Base-by-base conservation (phyloP, 1,140 invertebrate genomes). In the Psix sp. region DNA sequence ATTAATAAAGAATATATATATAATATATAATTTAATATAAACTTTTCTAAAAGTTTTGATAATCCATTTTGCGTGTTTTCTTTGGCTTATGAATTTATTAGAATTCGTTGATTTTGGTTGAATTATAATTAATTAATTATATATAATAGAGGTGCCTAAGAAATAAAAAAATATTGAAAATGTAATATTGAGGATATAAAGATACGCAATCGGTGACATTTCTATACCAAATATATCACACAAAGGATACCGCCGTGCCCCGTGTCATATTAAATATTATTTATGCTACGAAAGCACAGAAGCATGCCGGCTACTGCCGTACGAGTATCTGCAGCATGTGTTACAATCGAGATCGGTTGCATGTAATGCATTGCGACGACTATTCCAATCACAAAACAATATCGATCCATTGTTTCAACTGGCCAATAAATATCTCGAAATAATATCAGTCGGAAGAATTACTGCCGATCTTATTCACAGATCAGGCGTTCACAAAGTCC, bases 251-350 rank as follows among this genome's bases (percentile, higher is more conserved):
- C 80, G 83, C 81, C 70, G 77, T 42, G 43, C 73, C 43, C 68
- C 82, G 84, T n/a, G n/a, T 86, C 84, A 86, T 87, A 87, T 86
- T 85, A 85, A 87, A 87, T 87, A 87, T 86, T 87, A 87, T 86
- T 86, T 85, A 86, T 86, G 79, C 77, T 18, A 60, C 26, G 48
- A n/a, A n/a, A n/a, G 54, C 49, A 74, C 67, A 78, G 77, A 81
- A 81, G 75, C 74, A 82, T 78, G 63, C 45, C 42, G 59, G 65
- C 54, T 65, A 62, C 66, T 57, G 38, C 42, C 52, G 39, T 18
- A 48, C 43, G 65, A 31, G 33, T 62, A 38, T 70, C 33, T 65
- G 48, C 51, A 56, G 54, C 52, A 33, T 57, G 38, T 56, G 62
- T 66, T 70, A 63, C 71, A 67, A 52, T 49, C 48, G 33, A 65